phyloP scores from a whole-genome alignment of 2,888 invertebrate species.

The Sinodicranocentrus sp. region DNA sequence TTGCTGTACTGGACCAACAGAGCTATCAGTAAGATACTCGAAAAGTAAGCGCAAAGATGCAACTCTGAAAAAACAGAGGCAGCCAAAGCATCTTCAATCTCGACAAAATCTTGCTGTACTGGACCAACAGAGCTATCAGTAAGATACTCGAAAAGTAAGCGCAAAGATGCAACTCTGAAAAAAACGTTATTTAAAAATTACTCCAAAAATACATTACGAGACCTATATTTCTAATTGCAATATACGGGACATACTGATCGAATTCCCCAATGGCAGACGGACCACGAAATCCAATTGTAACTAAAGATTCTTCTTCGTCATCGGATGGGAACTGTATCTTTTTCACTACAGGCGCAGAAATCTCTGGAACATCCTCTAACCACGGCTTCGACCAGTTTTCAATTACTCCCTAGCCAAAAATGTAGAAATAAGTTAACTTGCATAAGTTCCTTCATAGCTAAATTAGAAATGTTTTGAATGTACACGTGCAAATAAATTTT shows the following conservation, averaged over 20 bases:
- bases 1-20: slow-evolving; percentile 90
- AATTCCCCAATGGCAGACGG: slow-evolving; percentile 83
- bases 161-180: slow-evolving; percentile 69
- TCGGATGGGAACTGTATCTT: slow-evolving; percentile 88
- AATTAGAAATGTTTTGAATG: no score
- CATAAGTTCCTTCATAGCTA: no score
- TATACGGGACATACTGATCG: slow-evolving; percentile 77
- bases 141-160: slow-evolving; percentile 87
- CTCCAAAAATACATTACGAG: no score
- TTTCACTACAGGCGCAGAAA: slow-evolving; percentile 82
- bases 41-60: slow-evolving; percentile 81
- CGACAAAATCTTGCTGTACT: slow-evolving; percentile 89
- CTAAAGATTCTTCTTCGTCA: slow-evolving; percentile 81
- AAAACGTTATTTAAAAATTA: no score
- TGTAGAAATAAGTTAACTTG: neutral
- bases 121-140: slow-evolving; percentile 93
- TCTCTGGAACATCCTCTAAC: slow-evolving; percentile 85
- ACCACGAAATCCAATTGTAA: slow-evolving; percentile 89
- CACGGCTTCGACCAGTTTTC: slow-evolving; percentile 83
- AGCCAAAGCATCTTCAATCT: slow-evolving; percentile 86
- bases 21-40: slow-evolving; percentile 91
- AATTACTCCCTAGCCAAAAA: slow-evolving; percentile 39
- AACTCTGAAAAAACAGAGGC: slow-evolving; percentile 80
- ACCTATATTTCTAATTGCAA: no score
- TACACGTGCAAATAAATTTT: neutral